A percentile compares a stretch with the other conserved stretches of the same genome.
Conservation (phyloP, 2,797 vertebrate species). For the Heterohyrax brucei region DNA sequence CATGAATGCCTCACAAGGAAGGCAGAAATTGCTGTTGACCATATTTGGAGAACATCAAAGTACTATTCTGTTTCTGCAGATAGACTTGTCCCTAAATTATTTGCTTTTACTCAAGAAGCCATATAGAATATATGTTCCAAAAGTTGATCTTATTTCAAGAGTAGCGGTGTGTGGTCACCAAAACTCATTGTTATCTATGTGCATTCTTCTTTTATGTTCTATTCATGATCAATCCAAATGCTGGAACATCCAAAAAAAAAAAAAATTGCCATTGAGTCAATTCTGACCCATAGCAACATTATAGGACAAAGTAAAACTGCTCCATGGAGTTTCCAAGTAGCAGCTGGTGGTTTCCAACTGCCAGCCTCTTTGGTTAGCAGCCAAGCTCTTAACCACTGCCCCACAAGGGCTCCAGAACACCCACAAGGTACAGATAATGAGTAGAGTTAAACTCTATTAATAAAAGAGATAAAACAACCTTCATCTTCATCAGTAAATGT, state of each 20-base stretch:
- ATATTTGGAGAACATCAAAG: neutral
- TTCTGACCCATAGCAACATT: no score
- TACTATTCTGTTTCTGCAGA: neutral
- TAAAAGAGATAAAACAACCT: slow-evolving; percentile 14
- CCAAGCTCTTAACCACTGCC: no score
- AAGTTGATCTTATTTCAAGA: neutral
- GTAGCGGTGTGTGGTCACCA: neutral
- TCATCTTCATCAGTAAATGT: no score
- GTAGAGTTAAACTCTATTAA: neutral
- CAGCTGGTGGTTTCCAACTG: no score
- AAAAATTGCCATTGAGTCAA: no score
- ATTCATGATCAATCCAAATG: neutral
- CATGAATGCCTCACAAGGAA: neutral
- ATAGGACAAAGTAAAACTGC: no score
- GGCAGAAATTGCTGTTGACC: neutral
- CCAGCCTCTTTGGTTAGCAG: no score
- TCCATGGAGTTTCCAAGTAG: no score
- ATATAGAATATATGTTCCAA: slow-evolving; percentile 32
- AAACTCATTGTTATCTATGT: neutral
- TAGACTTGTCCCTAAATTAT: neutral
- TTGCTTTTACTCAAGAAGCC: neutral
- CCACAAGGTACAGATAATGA: neutral
- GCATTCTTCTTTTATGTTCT: neutral
- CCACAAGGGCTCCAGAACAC: neutral
- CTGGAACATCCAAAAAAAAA: neutral